These are phyloP conservation scores for Cabera pusaria DNA, from an alignment of 2,888 invertebrate genomes.

Conservation along the genomic window DNA sequence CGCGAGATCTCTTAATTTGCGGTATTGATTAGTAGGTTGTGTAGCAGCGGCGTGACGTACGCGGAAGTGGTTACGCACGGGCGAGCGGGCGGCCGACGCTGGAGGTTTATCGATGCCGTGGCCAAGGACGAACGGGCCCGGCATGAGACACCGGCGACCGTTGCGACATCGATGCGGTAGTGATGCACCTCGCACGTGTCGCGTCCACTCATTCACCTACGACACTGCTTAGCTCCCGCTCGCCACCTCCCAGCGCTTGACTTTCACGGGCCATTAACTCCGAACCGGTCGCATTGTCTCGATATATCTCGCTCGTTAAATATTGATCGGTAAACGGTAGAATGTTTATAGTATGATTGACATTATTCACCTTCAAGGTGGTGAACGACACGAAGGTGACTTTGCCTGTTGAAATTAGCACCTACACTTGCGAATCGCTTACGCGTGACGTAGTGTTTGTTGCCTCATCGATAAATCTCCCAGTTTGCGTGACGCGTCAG, in stretches of 20 bases:
- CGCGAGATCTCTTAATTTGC: constrained; percentile 38
- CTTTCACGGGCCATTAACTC: constrained; percentile 22
- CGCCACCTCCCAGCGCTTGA: background rate
- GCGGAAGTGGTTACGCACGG: constrained; percentile 71
- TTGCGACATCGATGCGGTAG: constrained; percentile 54
- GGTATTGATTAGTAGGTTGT: constrained; percentile 39
- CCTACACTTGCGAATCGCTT: constrained; percentile 47
- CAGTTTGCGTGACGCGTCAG: constrained; percentile 16
- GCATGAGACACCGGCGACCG: constrained; percentile 48
- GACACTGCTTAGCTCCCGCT: too few relatives aligned
- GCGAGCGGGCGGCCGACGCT: constrained; percentile 42
- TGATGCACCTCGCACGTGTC: constrained; percentile 24
- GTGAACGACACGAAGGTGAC: constrained; percentile 58
- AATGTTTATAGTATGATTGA: constrained; percentile 41
- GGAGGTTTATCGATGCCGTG: constrained; percentile 46
- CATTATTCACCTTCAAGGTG: constrained; percentile 47
- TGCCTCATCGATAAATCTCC: constrained; percentile 37
- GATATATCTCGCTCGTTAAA: constrained; percentile 22
- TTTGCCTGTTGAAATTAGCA: constrained; percentile 58
- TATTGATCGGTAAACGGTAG: constrained; percentile 23
- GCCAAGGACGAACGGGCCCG: constrained; percentile 64
- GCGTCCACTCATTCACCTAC: constrained; percentile 8
- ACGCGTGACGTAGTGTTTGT: constrained; percentile 40
- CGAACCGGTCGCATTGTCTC: constrained; percentile 15
- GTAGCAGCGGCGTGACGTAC: constrained; percentile 48